Evolutionary conservation across 2,797 vertebrate genomes (phyloP), one percentile per base, ranked within the genome.

Genomic region (Arctocebus calabarensis): DNA sequence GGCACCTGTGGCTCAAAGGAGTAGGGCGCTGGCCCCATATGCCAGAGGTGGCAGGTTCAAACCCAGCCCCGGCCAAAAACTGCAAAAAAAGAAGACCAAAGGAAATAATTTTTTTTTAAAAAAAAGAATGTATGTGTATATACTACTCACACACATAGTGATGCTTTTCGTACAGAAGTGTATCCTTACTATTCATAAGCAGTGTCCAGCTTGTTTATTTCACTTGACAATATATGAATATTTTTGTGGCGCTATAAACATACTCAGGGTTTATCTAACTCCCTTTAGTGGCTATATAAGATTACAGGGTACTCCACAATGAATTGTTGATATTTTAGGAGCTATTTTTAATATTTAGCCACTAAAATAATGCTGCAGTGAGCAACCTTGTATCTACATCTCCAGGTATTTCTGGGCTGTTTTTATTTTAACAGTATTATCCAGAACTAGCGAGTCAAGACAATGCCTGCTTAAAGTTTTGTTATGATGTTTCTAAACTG

Each of bases 311-410:
- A 43, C 88, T 92, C 34, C 52, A 62, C 5, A 25, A 0, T 14
- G 13, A 84, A 64, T 59, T 57, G 2, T 52, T 71, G 84, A 23
- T 86, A 70, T 64, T 90, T 85, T 62, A 10, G 34, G 40, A 68
- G 7, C 45, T 93, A 64, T 48, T 92, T 52, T 78, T 94, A 45
- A 79, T 57, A 77, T 94, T 95, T 88, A 29, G 59, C 34, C 11
- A 8, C 62, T 22, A 77, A 61, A 88, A 40, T 59, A 52, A 88
- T 55, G 59, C 27, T 57, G 40, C 4, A 70, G 1, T 86, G 43
- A 52, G 11, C 52, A 48, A 37, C 4, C 22, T 86, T 74, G 3
- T 45, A 29, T 17, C 2, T 73, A n/a, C 4, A 61, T 61, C 13
- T 84, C 37, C 0, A 7, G 43, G 52, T 32, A 74, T 71, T 79